Base-by-base conservation (phyloP, 2,797 vertebrate genomes). In the Setipinna tenuifilis region DNA sequence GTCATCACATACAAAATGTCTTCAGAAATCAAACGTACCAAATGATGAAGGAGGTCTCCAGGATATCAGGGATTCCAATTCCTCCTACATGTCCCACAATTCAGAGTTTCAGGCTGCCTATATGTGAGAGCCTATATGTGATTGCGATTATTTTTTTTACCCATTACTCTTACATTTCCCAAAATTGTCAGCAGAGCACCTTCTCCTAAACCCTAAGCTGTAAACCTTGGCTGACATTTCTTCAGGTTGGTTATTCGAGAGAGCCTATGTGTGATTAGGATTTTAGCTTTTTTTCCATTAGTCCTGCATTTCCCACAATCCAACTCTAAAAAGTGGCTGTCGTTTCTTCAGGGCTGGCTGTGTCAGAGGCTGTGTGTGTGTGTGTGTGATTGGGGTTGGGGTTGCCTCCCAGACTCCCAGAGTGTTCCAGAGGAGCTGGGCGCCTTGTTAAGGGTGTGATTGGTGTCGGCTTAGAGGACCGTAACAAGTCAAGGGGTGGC, bases 401-500 rank as follows among this genome's bases (percentile, higher is more conserved):
- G 28, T 19, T 44, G 25, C 16, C 71, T 78, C 35, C 41, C 68
- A 78, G 17, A 19, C 16, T 48, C 4, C 50, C 0, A 10, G 11
- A 21, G 68, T 44, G 31, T 21, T 44, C 19, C 35, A 44, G 71
- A 21, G 71, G 35, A 19, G 71, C 17, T 44, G 3, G 31, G 9
- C 19, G 35, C 19, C 71, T 78, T 78, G 71, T 78, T 78, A 78
- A 78, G 71, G 17, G 71, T 44, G 71, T 10, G 71, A 78, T 78
- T 83, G 59, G 61, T 78, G 71, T 78, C 71, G 19, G 17, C 71
- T 21, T 2, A 41, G 35, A 35, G 68, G 35, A 17, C 71, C 7
- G 71, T 35, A 10, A 6, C 6, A 7, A 19, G 71, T 35, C 35
- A 71, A 44, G 71, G 68, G 85, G 88, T 82, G 83, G 83, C 89